Evolutionary conservation across 2,113 vertebrate genomes (phyloP).

Genomic region (Dendrocopos noguchii): DNA sequence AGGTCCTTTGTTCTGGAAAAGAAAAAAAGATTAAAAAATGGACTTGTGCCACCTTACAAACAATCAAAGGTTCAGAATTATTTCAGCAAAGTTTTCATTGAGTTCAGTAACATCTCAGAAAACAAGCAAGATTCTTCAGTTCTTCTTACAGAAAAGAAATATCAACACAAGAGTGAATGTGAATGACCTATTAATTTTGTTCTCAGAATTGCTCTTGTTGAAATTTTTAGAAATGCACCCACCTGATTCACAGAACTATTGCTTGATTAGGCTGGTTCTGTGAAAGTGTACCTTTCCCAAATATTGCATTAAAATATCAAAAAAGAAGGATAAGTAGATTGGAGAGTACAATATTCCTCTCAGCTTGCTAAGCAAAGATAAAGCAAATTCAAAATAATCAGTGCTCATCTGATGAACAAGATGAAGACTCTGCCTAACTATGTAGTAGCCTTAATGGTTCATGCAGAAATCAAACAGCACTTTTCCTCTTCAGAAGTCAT

Average conservation of each 20-base stretch:
- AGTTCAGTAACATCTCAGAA: neutral
- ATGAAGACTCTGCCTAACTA: neutral
- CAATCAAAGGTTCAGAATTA: slow-evolving; percentile 13
- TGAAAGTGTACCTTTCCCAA: neutral
- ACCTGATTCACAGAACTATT: neutral
- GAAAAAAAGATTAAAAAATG: neutral
- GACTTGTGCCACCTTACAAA: neutral
- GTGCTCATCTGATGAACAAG: neutral
- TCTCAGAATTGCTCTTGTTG: neutral
- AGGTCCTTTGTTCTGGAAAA: slow-evolving; percentile 14
- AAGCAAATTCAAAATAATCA: neutral
- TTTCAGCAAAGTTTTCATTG: neutral
- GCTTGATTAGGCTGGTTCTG: neutral
- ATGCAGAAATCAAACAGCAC: neutral
- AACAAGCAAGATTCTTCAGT: neutral
- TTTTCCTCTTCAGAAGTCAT: neutral
- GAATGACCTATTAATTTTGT: slow-evolving; percentile 26
- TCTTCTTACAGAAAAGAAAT: neutral
- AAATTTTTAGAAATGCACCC: slow-evolving; percentile 5
- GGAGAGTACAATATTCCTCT: neutral
- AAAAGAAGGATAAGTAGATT: neutral
- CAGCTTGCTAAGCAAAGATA: neutral
- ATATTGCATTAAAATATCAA: neutral
- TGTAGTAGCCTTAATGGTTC: neutral
- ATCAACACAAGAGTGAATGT: neutral